A percentile compares a stretch with the other conserved stretches of the same genome.
Conservation (phyloP, 2,113 vertebrate species). For the Phodopus roborovskii region DNA sequence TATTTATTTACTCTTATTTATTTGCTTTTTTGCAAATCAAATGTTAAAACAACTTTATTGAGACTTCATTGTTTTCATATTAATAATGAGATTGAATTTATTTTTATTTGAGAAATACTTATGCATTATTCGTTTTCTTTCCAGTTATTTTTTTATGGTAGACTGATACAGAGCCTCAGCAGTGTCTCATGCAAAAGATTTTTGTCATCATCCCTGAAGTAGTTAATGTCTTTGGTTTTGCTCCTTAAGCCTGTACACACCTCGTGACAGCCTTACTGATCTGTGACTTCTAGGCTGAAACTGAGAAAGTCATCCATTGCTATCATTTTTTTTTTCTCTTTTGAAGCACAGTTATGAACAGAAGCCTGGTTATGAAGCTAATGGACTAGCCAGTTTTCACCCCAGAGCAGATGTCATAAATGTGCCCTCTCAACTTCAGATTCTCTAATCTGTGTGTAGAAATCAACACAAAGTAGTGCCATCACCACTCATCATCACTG, state of each 20-base stretch:
- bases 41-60: not conserved
- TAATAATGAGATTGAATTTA: not conserved
- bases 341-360: not conserved
- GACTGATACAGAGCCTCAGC: not conserved
- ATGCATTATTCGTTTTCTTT: not conserved
- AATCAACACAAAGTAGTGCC: not conserved
- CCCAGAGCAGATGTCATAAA: not conserved
- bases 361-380: not conserved
- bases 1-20: not conserved
- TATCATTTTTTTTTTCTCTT: not conserved
- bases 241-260: not conserved
- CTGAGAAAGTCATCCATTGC: not conserved
- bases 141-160: not conserved
- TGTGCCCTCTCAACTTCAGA: rapidly evolving
- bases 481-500: not conserved
- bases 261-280: not conserved
- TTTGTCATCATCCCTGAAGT: not conserved
- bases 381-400: not conserved
- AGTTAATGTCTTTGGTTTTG: not conserved
- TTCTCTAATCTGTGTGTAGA: not conserved
- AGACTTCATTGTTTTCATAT: not conserved
- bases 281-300: not conserved
- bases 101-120: not conserved
- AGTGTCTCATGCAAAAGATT: not conserved
- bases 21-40: not conserved